Base-by-base conservation (phyloP, 2,888 invertebrate genomes). In the Keiferia lycopersicella region DNA sequence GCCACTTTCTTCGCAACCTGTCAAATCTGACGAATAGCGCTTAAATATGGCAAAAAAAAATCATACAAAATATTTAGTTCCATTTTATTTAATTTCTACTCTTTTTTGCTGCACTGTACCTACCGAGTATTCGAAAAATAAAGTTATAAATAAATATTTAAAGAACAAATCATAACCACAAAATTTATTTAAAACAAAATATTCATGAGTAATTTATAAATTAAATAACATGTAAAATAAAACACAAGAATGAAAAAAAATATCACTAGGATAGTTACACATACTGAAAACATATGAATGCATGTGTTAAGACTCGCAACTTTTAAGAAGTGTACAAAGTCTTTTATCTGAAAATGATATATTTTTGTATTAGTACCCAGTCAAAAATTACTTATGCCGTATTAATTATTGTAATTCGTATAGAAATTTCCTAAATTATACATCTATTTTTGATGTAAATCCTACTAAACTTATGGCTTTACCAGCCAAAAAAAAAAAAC, bases 301-400 rank as follows among this genome's bases (percentile, higher is more conserved):
- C 2, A 56, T 14, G 7, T 22, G n/a, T 22, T 26, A 26, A 56
- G 14, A 26, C n/a, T 26, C 30, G 26, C 50, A 30, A 48, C n/a
- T 50, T 30, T 50, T 45, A 60, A 11, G 26, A 34, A 38, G 1
- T 38, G 38, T 22, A 51, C 12, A 38, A 62, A 30, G 34, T 45
- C 56, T 16, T 20, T 59, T 10, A 62, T 62, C 48, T 62, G 50
- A 51, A 50, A 59, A 45, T 18, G 60, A 45, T 20, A 60, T 26
- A 56, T 26, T 22, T 56, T 56, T 26, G 10, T 50, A 16, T 50
- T 50, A 50, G 18, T 16, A 34, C 10, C 10, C 34, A 34, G 10
- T 20, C 1, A 50, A n/a, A 11, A 50, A 10, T 34, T 2, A 11
- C 20, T 50, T 18, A 50, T 50, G 10, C 2, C n/a, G n/a, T n/a